Evolutionary conservation across 1,140 invertebrate species (phyloP).

Genomic region (Physella acuta): DNA sequence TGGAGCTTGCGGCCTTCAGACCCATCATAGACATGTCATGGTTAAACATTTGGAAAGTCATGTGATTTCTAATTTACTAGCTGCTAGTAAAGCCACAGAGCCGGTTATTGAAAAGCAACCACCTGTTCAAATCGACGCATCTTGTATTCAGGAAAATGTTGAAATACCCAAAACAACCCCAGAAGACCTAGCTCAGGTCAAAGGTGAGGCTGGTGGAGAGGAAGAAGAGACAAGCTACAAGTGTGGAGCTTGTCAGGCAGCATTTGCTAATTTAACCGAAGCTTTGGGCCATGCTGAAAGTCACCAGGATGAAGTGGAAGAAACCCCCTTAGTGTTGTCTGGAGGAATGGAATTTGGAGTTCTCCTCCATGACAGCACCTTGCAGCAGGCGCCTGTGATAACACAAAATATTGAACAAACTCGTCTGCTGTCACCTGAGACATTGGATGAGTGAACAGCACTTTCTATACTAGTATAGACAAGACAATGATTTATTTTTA

Average conservation of each 20-base stretch:
- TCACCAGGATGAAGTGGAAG: conserved; percentile 21
- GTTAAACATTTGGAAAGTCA: conserved; percentile 24
- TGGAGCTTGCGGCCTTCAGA: conserved; percentile 24
- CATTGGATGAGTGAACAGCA: conserved; percentile 9
- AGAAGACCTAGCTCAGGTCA: background rate
- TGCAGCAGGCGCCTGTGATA: background rate
- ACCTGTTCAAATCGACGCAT: conserved; percentile 8
- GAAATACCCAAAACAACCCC: background rate
- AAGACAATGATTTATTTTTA: background rate
- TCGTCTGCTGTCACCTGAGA: background rate
- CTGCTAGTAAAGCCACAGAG: background rate
- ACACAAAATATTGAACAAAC: conserved; percentile 2
- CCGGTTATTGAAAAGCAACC: background rate
- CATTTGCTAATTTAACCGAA: conserved; percentile 18
- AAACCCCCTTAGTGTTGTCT: background rate
- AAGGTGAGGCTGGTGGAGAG: background rate
- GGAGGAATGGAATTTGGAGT: conserved; percentile 11
- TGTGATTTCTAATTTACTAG: conserved; percentile 24
- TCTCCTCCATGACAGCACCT: background rate
- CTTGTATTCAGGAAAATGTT: background rate
- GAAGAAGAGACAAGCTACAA: conserved; percentile 19
- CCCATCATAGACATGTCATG: conserved; percentile 24
- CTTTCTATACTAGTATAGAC: background rate
- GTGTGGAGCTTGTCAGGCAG: conserved; percentile 22
- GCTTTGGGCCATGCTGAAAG: conserved; percentile 18